Evolutionary conservation across 1,140 invertebrate genomes (phyloP).

Genomic region (Agrypnia vestita): DNA sequence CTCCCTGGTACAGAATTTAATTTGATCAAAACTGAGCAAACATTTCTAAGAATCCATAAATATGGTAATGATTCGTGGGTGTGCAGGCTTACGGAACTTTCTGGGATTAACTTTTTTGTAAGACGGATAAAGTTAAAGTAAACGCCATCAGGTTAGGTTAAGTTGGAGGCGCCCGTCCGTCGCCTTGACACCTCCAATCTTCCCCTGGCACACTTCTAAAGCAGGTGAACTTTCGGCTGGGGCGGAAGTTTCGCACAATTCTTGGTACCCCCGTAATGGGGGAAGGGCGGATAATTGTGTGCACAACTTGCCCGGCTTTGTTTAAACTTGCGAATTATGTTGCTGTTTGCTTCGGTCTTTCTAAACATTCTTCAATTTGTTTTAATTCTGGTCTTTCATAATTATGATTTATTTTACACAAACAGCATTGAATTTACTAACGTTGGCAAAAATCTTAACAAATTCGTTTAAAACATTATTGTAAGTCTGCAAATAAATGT

Average conservation of each 20-base stretch:
- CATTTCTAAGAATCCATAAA: not conserved
- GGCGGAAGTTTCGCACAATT: constrained; percentile 9
- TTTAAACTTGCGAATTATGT: constrained; percentile 26
- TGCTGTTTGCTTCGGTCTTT: constrained; percentile 1
- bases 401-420: too few relatives aligned
- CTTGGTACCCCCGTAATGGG: not conserved
- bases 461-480: too few relatives aligned
- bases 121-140: constrained; percentile 25
- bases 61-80: constrained; percentile 21
- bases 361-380: not conserved
- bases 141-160: constrained; percentile 30
- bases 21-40: too few relatives aligned
- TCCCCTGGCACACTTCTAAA: constrained; percentile 19
- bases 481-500: too few relatives aligned
- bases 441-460: too few relatives aligned
- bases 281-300: constrained; percentile 26
- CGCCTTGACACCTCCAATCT: constrained; percentile 48
- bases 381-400: too few relatives aligned
- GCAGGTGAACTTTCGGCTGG: constrained; percentile 29
- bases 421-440: too few relatives aligned
- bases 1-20: too few relatives aligned
- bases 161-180: constrained; percentile 21
- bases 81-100: constrained; percentile 32
- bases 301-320: constrained; percentile 16
- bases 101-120: constrained; percentile 39